Conservation (phyloP, 2,797 vertebrate genomes). For the Cichlasoma orientale region DNA sequence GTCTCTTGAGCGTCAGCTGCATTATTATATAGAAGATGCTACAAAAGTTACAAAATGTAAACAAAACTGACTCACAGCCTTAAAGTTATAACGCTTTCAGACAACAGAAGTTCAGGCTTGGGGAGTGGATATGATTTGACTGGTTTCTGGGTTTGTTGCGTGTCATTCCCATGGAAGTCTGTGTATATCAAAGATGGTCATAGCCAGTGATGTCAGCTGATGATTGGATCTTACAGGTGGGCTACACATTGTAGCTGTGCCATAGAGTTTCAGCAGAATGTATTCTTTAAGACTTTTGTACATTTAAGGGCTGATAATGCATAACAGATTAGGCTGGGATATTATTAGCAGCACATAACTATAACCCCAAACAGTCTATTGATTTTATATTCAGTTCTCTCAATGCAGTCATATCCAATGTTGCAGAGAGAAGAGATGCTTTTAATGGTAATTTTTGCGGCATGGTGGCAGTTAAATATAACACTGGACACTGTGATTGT, state of each 20-base stretch:
- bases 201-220: neutral
- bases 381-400: neutral
- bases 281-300: neutral
- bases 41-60: neutral
- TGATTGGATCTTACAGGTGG: neutral
- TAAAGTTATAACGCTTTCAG: neutral
- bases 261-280: neutral
- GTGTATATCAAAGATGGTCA: neutral
- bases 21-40: neutral
- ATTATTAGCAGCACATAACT: neutral
- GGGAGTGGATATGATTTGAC: neutral
- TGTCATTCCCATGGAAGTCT: too few species aligned
- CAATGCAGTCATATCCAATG: neutral
- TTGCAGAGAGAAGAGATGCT: neutral
- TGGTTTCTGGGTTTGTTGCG: too few species aligned
- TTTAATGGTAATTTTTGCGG: neutral
- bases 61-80: neutral
- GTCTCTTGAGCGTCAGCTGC: neutral
- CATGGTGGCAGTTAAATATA: neutral
- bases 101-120: neutral
- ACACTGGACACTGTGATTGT: neutral
- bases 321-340: neutral
- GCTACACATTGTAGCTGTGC: neutral
- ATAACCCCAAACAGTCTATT: conserved; percentile 4
- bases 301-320: neutral